Evolutionary conservation across 2,888 invertebrate genomes (phyloP), one percentile per base, ranked within the genome.

Genomic region (Sphaeridia pumilis): DNA sequence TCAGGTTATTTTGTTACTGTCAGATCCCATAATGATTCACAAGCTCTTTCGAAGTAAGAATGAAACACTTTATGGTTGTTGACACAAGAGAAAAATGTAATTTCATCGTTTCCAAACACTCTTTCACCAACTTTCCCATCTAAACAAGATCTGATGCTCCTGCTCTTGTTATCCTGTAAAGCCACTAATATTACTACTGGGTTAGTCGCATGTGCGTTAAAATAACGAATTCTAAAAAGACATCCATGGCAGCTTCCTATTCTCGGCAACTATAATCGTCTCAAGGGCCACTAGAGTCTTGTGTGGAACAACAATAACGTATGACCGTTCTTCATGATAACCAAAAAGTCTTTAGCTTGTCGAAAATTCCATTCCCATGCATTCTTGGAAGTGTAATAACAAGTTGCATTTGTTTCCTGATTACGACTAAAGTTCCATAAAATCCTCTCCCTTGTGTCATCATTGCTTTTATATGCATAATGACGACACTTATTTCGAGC

Each of bases 21-120:
- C 52, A 52, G 49, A 43, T 52, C 22, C 41, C 42, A 36, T 35
- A 46, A 52, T 38, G 34, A n/a, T n/a, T n/a, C n/a, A n/a, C n/a
- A n/a, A n/a, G n/a, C n/a, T 24, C 21, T 24, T 26, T 22, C 24
- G 10, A 22, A 14, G 31, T 20, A 25, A 22, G 22, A 28, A 17
- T 42, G 43, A 49, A 49, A 49, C 42, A 49, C 49, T 49, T 49
- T 49, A 27, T 46, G 5, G 20, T 52, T 52, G 52, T 52, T 52
- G 52, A 52, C 52, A 52, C 24, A 52, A 41, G 52, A 46, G n/a
- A n/a, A n/a, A 49, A 46, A 46, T 45, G 36, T 41, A 25, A 46
- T 45, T 45, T 45, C 50, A 51, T 45, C 27, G n/a, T 50, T 31
- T 31, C 31, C 31, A 7, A 10, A 31, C 5, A 38, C 17, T 38